Evolutionary conservation across 2,797 vertebrate genomes (phyloP).

Genomic region (Ibycter americanus): DNA sequence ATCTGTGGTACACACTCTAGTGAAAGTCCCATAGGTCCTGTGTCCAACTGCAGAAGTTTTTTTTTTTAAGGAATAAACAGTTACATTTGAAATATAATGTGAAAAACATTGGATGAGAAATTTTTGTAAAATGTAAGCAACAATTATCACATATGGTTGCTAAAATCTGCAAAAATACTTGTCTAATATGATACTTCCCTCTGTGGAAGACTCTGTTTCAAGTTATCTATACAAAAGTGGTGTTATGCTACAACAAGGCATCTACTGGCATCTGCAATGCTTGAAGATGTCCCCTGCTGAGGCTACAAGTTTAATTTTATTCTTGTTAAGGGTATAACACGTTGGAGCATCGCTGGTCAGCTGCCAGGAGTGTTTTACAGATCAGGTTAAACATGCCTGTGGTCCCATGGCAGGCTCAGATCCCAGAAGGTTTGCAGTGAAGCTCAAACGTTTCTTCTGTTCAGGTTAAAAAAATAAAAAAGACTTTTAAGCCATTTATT

Average conservation of each 20-base stretch:
- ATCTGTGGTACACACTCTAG: background rate
- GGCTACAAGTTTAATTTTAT: background rate
- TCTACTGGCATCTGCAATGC: background rate
- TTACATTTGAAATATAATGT: background rate
- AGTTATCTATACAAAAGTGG: background rate
- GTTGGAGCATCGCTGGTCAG: background rate
- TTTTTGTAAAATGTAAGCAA: background rate
- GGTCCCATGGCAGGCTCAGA: background rate
- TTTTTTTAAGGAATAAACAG: background rate
- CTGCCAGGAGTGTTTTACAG: background rate
- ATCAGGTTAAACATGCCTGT: background rate
- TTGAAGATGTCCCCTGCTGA: background rate
- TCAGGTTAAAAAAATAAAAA: background rate
- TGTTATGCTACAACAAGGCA: background rate
- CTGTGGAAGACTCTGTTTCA: background rate
- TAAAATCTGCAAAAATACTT: background rate
- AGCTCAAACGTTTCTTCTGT: background rate
- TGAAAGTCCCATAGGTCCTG: background rate
- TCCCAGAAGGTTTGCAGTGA: background rate
- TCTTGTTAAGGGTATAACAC: background rate
- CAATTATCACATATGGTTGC: background rate
- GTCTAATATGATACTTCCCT: background rate
- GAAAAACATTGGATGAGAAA: background rate
- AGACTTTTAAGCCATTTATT: background rate
- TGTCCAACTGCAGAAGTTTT: background rate